Evolutionary conservation across 1,140 invertebrate species (phyloP), one percentile per base, ranked within the genome.

Genomic region (Zaprionus kolodkinae): DNA sequence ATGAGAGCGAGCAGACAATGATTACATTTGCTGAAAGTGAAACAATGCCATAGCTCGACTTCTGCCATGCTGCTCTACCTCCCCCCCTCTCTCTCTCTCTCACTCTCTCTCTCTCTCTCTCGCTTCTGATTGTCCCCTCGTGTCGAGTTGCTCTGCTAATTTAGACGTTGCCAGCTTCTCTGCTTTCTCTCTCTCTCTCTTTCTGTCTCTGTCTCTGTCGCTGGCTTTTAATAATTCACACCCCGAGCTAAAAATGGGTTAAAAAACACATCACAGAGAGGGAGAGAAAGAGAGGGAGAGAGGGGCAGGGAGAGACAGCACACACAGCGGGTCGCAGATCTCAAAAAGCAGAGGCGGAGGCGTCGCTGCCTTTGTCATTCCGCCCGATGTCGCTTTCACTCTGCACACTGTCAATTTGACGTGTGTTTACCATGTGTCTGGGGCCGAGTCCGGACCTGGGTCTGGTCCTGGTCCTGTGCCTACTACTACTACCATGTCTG

Each of bases 361-460:
- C 48, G 57, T 62, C 3, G 59, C 60, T 70, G 68, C 71, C 74
- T 87, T 87, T 88, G 84, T 80, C 84, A 82, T 80, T 66, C 70
- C 72, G 48, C 81, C 38, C 79, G 75, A 70, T 75, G 71, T 81
- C 78, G 81, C 81, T 88, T 88, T 88, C 78, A 88, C 85, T 89
- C 88, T 79, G 81, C 78, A 89, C 66, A 79, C 85, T 79, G 85
- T 89, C 86, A 89, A 89, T 89, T 81, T 89, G 85, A 89, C 85
- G 78, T 89, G 85, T 89, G 85, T 89, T 89, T 89, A 89, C 85
- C 85, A 89, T 85, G 85, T 89, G 85, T 89, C 85, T 89, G 85
- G 82, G n/a, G 3, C n/a, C 2, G 15, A 30, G 27, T 17, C n/a
- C 17, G 15, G 45, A n/a, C 45, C 45, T 10, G 9, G 10, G 5